Conservation (phyloP, 2,797 vertebrate species). For the Yasuhikotakia modesta region DNA sequence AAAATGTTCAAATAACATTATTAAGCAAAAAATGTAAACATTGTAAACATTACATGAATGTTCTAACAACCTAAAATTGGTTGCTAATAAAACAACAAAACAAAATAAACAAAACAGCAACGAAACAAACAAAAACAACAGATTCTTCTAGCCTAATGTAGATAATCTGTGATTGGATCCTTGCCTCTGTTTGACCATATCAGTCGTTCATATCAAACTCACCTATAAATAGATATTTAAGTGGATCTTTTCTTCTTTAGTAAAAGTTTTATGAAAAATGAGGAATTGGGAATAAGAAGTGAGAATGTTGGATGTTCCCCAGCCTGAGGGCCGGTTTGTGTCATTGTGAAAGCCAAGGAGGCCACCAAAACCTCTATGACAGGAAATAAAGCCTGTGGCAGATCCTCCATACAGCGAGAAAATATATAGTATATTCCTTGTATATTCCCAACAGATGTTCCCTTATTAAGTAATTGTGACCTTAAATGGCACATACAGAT, state of each 20-base stretch:
- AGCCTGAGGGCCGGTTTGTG: conserved; percentile 67
- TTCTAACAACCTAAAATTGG: too few relatives aligned
- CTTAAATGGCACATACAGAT: too few relatives aligned
- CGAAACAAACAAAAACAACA: too few relatives aligned
- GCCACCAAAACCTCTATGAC: conserved; percentile 78
- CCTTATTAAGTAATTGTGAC: too few relatives aligned
- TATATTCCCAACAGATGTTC: conserved; percentile 60
- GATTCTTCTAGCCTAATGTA: neutral
- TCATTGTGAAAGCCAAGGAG: conserved; percentile 81
- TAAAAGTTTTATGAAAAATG: conserved; percentile 71
- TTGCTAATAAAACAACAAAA: too few relatives aligned
- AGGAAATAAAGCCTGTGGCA: conserved; percentile 69
- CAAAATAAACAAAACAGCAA: too few relatives aligned
- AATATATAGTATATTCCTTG: too few relatives aligned
- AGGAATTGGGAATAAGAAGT: conserved; percentile 87
- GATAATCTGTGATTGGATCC: conserved; percentile 1
- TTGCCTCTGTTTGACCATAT: conserved; percentile 2
- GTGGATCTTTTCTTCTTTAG: conserved; percentile 66
- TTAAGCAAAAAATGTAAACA: too few relatives aligned
- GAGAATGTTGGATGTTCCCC: conserved; percentile 78
- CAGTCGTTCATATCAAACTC: conserved; percentile 25
- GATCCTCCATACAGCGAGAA: conserved; percentile 60
- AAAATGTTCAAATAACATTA: too few relatives aligned
- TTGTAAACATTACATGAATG: too few relatives aligned
- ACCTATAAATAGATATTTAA: conserved; percentile 69